Conservation (phyloP, 2,113 vertebrate genomes). For the Terrapene triunguis region DNA sequence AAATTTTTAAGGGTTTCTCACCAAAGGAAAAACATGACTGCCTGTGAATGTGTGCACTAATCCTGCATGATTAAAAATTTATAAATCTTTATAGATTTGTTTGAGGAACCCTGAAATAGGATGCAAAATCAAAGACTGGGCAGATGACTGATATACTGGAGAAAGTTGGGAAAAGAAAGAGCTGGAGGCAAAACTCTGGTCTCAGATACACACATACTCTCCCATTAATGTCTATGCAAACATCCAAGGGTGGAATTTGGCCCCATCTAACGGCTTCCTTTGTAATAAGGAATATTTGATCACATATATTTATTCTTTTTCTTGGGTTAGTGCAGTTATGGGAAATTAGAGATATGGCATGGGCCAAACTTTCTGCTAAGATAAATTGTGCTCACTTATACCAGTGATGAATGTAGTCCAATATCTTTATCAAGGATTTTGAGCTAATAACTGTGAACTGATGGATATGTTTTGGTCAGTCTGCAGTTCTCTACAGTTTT, state of each 20-base stretch:
- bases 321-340: background rate
- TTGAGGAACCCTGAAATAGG: background rate
- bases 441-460: background rate
- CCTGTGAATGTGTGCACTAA: background rate
- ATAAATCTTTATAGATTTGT: background rate
- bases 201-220: background rate
- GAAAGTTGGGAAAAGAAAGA: background rate
- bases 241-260: background rate
- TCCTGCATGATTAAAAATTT: background rate
- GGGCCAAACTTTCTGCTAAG: background rate
- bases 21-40: background rate
- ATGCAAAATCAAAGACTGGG: background rate
- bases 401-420: background rate
- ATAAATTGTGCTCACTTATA: background rate
- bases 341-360: background rate
- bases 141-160: background rate
- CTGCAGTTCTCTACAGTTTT: background rate
- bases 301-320: background rate
- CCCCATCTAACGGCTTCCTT: background rate
- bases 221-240: background rate
- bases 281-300: background rate
- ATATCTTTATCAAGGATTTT: background rate
- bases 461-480: background rate
- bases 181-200: background rate
- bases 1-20: background rate